Conservation (phyloP, 2,797 vertebrate genomes). For the Pangasius sanitwongsei region DNA sequence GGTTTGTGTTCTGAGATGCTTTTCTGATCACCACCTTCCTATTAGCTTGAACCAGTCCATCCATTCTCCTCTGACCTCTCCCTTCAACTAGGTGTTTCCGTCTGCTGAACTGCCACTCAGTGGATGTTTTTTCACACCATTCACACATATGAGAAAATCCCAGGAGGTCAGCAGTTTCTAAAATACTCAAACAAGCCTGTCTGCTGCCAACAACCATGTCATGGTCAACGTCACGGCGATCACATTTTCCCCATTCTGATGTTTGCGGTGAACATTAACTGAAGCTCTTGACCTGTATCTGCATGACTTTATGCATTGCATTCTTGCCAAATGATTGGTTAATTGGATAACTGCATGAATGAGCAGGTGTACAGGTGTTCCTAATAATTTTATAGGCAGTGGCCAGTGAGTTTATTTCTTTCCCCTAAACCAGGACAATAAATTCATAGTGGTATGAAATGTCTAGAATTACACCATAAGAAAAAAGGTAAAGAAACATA, state of each 20-base stretch:
- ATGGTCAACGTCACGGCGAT: background rate
- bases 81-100: too few species aligned
- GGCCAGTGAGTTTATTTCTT: background rate
- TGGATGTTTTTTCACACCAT: background rate
- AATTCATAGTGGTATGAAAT: background rate
- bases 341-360: background rate
- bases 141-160: background rate
- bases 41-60: background rate
- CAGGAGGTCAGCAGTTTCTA: background rate
- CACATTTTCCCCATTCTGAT: background rate
- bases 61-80: background rate
- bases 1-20: background rate
- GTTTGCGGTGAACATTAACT: background rate
- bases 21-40: background rate
- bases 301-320: background rate
- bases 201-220: background rate
- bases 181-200: background rate
- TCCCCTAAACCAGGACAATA: background rate
- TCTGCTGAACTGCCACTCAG: background rate
- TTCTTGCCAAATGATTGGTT: background rate
- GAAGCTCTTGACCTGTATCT: background rate
- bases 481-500: background rate
- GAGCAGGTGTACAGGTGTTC: background rate
- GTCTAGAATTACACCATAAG: background rate
- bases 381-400: background rate